A percentile compares a stretch with the other conserved stretches of the same genome.
Conservation (phyloP, 2,113 vertebrate species). For the Dipodomys stephensi region DNA sequence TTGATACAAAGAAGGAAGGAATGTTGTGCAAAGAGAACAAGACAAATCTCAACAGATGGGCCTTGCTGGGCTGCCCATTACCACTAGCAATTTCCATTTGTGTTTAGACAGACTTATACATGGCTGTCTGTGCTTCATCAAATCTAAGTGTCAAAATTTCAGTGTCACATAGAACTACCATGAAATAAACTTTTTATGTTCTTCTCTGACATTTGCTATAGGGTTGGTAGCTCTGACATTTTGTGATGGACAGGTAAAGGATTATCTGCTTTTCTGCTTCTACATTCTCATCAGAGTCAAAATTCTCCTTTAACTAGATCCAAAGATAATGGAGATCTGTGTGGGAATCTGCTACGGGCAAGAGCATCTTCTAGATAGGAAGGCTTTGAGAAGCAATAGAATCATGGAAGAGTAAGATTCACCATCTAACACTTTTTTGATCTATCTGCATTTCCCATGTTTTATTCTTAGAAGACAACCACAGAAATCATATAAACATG, state of each 20-base stretch:
- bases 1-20: background rate
- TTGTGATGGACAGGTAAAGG: background rate
- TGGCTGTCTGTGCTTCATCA: too few species aligned
- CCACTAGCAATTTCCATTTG: background rate
- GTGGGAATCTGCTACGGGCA: background rate
- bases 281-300: background rate
- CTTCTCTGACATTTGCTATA: background rate
- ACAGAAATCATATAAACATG: background rate
- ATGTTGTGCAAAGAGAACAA: background rate
- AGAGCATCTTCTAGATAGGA: slow-evolving; percentile 24
- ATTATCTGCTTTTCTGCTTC: background rate
- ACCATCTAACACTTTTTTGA: background rate
- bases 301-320: background rate
- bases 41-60: too few species aligned
- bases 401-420: background rate
- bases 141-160: background rate
- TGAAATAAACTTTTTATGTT: too few species aligned
- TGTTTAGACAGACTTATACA: too few species aligned
- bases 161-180: background rate
- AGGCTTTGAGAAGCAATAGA: slow-evolving; percentile 57
- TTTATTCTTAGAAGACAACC: background rate
- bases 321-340: background rate
- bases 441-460: background rate
- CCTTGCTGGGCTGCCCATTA: background rate
- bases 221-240: too few species aligned